phyloP scores from a whole-genome alignment of 2,888 invertebrate genomes.

The Carcina quercana region DNA sequence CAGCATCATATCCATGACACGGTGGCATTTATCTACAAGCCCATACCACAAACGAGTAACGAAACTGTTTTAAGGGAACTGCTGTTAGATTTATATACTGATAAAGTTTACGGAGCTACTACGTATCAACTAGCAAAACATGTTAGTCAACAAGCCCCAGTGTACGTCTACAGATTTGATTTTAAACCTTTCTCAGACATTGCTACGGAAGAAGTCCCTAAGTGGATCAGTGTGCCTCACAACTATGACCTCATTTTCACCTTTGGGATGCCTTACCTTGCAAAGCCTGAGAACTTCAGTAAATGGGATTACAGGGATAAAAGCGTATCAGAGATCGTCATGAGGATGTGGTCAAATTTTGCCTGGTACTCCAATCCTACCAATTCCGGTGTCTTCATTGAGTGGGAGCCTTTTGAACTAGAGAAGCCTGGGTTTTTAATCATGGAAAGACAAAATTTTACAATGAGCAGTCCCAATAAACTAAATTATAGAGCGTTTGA shows the following conservation, averaged over 20 bases:
- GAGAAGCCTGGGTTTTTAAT: conserved; percentile 82
- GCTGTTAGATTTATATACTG: conserved; percentile 82
- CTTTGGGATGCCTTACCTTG: conserved; percentile 87
- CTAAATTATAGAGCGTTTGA: conserved; percentile 85
- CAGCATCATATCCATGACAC: conserved; percentile 81
- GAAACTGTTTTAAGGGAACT: conserved; percentile 76
- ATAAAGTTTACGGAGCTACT: conserved; percentile 83
- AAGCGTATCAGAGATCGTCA: conserved; percentile 84
- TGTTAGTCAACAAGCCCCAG: conserved; percentile 74
- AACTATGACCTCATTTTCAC: conserved; percentile 87
- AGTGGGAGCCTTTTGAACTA: conserved; percentile 82
- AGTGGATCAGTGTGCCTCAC: conserved; percentile 87
- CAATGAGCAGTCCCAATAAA: conserved; percentile 79
- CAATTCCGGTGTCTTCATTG: conserved; percentile 80
- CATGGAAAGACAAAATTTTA: conserved; percentile 82
- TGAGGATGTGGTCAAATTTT: conserved; percentile 88
- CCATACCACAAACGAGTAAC: conserved; percentile 77
- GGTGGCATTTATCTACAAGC: conserved; percentile 84
- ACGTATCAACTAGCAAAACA: conserved; percentile 79
- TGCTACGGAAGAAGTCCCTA: conserved; percentile 79
- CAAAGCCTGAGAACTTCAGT: conserved; percentile 69
- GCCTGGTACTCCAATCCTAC: conserved; percentile 83
- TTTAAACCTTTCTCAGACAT: conserved; percentile 79
- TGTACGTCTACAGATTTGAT: conserved; percentile 85
- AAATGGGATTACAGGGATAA: conserved; percentile 87